Conservation (phyloP, 2,113 vertebrate genomes). For the Lynx canadensis region DNA sequence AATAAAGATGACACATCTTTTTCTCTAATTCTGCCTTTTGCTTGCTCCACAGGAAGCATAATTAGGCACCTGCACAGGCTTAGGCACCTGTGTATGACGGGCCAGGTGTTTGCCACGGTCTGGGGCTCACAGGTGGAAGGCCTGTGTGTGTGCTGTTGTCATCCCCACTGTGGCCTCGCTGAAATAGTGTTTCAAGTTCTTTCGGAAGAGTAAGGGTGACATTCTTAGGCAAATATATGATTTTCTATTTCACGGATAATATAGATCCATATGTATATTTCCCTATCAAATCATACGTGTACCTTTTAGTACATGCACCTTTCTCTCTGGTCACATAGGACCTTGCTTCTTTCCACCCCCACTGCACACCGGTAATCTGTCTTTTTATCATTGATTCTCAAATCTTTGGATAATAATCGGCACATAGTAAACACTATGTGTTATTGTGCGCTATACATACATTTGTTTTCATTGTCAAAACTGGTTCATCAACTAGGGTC, state of each 20-base stretch:
- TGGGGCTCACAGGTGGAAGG: not conserved
- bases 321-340: not conserved
- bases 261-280: not conserved
- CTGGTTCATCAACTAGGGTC: not conserved
- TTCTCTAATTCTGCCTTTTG: not conserved
- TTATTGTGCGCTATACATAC: not conserved
- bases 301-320: rapidly evolving
- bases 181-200: not conserved
- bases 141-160: rapidly evolving
- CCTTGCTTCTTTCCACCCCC: not conserved
- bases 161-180: rapidly evolving
- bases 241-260: not conserved
- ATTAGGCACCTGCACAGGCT: too few species aligned
- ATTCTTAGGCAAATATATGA: not conserved
- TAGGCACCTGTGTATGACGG: not conserved
- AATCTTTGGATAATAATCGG: not conserved
- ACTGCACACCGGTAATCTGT: not conserved
- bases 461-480: not conserved
- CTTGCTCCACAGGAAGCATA: not conserved
- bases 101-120: not conserved
- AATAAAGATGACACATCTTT: not conserved
- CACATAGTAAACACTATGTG: not conserved
- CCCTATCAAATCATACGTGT: not conserved
- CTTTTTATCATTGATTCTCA: not conserved
- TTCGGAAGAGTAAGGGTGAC: not conserved